Conservation (phyloP, 2,113 vertebrate genomes). For the Alouatta palliata region DNA sequence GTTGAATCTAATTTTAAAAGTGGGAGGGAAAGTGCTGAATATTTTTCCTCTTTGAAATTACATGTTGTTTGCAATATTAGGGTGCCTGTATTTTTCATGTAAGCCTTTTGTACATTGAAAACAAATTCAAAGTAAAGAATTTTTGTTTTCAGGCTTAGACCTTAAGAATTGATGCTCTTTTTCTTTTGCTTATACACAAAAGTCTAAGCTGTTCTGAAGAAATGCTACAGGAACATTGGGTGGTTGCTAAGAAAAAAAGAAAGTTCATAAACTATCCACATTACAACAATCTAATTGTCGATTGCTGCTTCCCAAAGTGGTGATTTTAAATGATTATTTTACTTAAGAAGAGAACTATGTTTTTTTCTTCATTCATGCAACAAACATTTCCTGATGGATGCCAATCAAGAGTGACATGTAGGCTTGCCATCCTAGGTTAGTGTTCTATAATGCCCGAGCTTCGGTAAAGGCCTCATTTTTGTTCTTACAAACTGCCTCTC, state of each 20-base stretch:
- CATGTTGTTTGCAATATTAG: background rate
- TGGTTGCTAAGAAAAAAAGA: no score
- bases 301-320: background rate
- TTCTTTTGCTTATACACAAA: background rate
- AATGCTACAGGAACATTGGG: background rate
- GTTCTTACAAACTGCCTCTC: background rate
- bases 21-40: background rate
- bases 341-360: background rate
- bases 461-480: background rate
- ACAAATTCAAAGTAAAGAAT: background rate
- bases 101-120: background rate
- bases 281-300: background rate
- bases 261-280: background rate
- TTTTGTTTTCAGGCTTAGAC: background rate
- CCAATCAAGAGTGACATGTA: background rate
- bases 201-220: background rate
- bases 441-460: background rate
- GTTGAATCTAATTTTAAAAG: background rate
- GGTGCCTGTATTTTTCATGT: background rate
- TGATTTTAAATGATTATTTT: background rate
- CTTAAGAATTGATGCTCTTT: background rate
- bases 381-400: background rate
- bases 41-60: constrained; percentile 18
- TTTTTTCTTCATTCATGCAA: background rate
- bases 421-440: background rate